Evolutionary conservation across 2,113 vertebrate species (phyloP), one percentile per base, ranked within the genome.

Genomic region (Sceloporus undulatus): DNA sequence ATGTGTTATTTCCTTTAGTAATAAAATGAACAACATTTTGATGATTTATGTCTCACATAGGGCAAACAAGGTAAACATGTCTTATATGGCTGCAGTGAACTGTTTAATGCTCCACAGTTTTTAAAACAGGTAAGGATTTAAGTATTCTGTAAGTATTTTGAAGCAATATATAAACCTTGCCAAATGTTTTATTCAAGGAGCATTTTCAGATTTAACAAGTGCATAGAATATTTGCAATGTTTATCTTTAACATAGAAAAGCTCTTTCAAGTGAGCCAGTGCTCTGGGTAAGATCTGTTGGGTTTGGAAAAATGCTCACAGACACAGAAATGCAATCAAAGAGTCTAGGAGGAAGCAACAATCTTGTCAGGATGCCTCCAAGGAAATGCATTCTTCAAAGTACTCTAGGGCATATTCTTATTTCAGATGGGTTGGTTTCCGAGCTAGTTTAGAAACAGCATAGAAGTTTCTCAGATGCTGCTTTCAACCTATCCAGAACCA

Each of bases 31-130:
- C 23, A 71, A 9, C 29, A 9, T 66, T 54, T 56, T 88, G 59
- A 83, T 70, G 8, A 56, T 78, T 18, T 70, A 52, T 56, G 86
- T 75, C 59, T 88, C 91, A 92, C 85, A 78, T 90, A 99, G 99
- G 95, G 97, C 23, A 99, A 98, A 91, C 98, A 97, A 95, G 98
- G 98, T 65, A 99, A 98, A 94, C 98, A 98, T 81, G 94, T 99
- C 52, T 94, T 99, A 79, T 99, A 99, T 88, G 99, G 99, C 93
- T 99, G 99, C 97, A 99, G 98, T 94, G 99, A 99, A 92, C 97
- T 99, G 89, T 99, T 99, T 94, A 99, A 98, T 90, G 98, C 99
- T 34, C 38, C 97, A n/a, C 98, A 99, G 93, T 99, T 99, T 96
- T 97, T 98, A 92, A 99, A 98, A 95, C 99, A 99, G 98, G 99